Evolutionary conservation across 2,888 invertebrate species (phyloP), one percentile per base, ranked within the genome.

Genomic region (Scaptomyza cyrtandrae): DNA sequence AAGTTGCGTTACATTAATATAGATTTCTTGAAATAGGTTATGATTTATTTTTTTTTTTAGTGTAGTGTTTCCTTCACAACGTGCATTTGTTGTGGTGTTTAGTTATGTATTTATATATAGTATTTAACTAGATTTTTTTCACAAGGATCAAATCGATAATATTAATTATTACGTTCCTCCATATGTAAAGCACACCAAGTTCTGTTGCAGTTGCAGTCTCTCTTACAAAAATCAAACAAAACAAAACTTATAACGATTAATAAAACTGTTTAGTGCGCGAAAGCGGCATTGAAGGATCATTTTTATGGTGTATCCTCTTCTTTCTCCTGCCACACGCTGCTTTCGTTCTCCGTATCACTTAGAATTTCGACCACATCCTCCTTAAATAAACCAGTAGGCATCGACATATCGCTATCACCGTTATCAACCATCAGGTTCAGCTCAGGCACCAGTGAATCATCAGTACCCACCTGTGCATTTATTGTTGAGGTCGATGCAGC

Each of bases 121-220:
- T 54, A 61, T 66, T 67, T 50, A 75, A 77, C 62, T 77, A 56
- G 53, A n/a, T n/a, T 58, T n/a, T n/a, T 13, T 39, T 66, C 45
- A 56, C 54, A 60, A 46, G 44, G 62, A 43, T 77, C 58, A 53
- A 59, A 39, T 71, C 55, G 46, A 77, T 77, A 70, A 78, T 53
- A 77, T 79, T 79, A 59, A 71, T 62, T 61, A 69, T 69, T 82
- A 79, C 57, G 62, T 66, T 76, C 79, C 79, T 61, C 53, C 50
- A 80, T 79, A 82, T 74, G 83, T 88, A 83, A 83, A 83, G 88
- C 88, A 83, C 88, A 79, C 83, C 80, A 77, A 76, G 76, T 88
- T 86, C 56, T 79, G 77, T 86, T 77, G 73, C 73, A 75, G 78
- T 77, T 75, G 73, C 83, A 79, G 83, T 88, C 83, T 83, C 81